phyloP scores from a whole-genome alignment of 2,888 invertebrate species.

The Protonemura montana region DNA sequence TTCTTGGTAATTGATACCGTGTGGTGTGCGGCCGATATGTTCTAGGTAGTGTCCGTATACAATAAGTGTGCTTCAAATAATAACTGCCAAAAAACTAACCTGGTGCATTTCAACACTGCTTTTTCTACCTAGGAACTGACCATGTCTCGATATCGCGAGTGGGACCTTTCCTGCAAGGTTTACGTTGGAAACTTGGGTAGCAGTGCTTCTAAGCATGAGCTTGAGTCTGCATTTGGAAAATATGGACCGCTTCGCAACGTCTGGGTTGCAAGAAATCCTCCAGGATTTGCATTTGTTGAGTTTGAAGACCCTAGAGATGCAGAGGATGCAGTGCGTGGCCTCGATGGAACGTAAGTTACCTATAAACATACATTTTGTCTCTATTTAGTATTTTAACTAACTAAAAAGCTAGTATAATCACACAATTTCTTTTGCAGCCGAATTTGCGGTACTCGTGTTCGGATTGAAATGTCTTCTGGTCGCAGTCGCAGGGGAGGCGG shows the following conservation, averaged over 20 bases:
- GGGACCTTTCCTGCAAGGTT: conserved; percentile 89
- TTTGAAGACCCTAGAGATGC: conserved; percentile 89
- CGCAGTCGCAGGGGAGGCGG: conserved; percentile 78
- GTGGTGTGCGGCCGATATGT: too few species aligned
- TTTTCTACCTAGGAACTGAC: neutral
- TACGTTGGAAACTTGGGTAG: conserved; percentile 92
- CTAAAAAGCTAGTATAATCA: too few species aligned
- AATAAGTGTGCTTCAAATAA: too few species aligned
- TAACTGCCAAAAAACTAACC: too few species aligned
- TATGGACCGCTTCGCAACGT: conserved; percentile 90
- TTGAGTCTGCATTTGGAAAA: conserved; percentile 86
- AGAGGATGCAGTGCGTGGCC: conserved; percentile 82
- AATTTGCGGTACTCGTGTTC: conserved; percentile 87
- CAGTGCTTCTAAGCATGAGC: conserved; percentile 88
- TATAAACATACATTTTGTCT: too few species aligned
- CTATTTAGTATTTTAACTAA: too few species aligned
- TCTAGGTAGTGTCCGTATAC: too few species aligned
- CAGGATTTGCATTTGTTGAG: conserved; percentile 91
- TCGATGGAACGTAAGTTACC: conserved; percentile 80
- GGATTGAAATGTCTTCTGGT: conserved; percentile 93
- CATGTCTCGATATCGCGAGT: conserved; percentile 81
- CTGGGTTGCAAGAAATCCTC: conserved; percentile 93
- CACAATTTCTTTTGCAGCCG: conserved; percentile 64
- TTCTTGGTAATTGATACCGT: too few species aligned
- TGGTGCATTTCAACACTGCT: too few species aligned